A percentile compares a stretch with the other conserved stretches of the same genome.
Evolutionary conservation across 2,888 invertebrate genomes (phyloP).

Genomic region (Limnephilus rhombicus): DNA sequence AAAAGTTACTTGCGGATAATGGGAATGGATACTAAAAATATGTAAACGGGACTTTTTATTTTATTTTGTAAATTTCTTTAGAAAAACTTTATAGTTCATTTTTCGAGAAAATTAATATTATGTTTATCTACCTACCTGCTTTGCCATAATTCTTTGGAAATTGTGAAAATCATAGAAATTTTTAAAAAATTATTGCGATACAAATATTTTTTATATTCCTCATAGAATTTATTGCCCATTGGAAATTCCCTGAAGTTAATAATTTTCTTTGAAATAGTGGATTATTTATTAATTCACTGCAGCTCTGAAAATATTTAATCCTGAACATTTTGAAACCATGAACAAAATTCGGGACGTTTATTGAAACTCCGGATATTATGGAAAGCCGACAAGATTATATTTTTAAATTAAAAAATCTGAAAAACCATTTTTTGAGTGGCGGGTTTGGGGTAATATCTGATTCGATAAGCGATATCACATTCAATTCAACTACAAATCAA

Average conservation of each 20-base stretch:
- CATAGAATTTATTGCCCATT: neutral
- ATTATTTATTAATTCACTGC: neutral
- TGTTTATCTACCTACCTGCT: too few relatives aligned
- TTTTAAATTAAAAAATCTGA: neutral
- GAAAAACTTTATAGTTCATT: too few relatives aligned
- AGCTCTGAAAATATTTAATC: neutral
- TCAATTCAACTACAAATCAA: neutral
- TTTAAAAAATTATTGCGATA: too few relatives aligned
- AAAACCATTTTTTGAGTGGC: neutral
- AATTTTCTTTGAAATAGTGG: neutral
- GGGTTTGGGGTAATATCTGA: neutral
- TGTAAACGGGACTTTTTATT: too few relatives aligned
- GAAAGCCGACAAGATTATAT: neutral
- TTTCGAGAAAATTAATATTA: too few relatives aligned
- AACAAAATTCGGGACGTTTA: neutral
- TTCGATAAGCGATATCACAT: neutral
- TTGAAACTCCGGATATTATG: neutral
- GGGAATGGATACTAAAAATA: too few relatives aligned
- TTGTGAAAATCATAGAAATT: too few relatives aligned
- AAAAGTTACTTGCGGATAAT: too few relatives aligned
- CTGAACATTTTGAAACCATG: neutral
- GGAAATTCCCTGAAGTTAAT: too few relatives aligned
- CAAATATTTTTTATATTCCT: too few relatives aligned
- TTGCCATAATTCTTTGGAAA: too few relatives aligned
- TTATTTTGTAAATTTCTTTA: too few relatives aligned